phyloP scores from a whole-genome alignment of 2,797 vertebrate genomes.

The Geotrypetes seraphini region DNA sequence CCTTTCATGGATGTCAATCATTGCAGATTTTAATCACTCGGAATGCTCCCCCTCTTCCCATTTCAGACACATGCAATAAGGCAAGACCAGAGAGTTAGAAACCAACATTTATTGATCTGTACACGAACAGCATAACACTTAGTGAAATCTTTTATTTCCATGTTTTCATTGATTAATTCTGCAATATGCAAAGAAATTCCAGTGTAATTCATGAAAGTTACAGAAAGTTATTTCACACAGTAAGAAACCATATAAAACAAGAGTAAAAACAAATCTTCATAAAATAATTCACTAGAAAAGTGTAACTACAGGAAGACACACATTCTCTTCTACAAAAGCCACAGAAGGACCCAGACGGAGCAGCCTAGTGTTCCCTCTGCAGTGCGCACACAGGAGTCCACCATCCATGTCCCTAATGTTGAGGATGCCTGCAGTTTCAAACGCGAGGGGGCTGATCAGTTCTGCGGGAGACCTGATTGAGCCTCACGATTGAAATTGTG shows the following conservation, averaged over 20 bases:
- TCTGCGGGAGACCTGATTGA: no score
- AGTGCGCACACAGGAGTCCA: no score
- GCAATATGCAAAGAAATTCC: slow-evolving; percentile 52
- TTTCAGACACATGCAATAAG: no score
- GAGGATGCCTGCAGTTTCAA: no score
- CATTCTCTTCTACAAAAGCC: slow-evolving; percentile 30
- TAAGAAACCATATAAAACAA: slow-evolving; percentile 64
- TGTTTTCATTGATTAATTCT: slow-evolving; percentile 39
- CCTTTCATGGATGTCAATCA: no score
- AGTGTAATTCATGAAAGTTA: slow-evolving; percentile 69
- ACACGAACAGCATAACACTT: slow-evolving; percentile 90
- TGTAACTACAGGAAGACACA: slow-evolving; percentile 29
- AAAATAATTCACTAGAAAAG: slow-evolving; percentile 23
- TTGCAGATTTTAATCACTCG: no score
- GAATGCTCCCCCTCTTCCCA: no score
- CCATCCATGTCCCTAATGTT: no score
- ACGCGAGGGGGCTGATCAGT: no score
- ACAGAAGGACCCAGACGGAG: slow-evolving; percentile 24
- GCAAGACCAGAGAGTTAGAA: slow-evolving; percentile 65
- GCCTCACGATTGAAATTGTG: no score
- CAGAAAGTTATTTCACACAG: slow-evolving; percentile 61
- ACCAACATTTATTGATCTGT: slow-evolving; percentile 98
- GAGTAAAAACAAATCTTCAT: no score
- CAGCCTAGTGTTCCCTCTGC: no score
- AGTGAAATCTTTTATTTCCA: slow-evolving; percentile 71